A percentile compares a stretch with the other conserved stretches of the same genome.
Evolutionary conservation across 2,113 vertebrate genomes (phyloP).

Genomic region (Noctilio leporinus): DNA sequence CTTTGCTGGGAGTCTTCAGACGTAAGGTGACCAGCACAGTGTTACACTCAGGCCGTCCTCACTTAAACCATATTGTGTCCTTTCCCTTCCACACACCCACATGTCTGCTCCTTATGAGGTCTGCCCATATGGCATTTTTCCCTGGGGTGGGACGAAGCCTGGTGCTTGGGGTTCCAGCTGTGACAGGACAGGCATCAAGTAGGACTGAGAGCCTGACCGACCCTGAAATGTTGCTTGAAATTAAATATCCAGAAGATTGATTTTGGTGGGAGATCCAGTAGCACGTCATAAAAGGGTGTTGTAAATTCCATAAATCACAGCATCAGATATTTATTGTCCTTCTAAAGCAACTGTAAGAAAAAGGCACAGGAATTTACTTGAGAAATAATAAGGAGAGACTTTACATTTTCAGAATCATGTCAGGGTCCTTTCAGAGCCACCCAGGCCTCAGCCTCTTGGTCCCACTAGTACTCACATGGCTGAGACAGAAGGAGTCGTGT

Average conservation of each 20-base stretch:
- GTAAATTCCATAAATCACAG: constrained; percentile 63
- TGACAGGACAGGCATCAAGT: not conserved
- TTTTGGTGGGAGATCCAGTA: constrained; percentile 65
- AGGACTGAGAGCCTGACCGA: constrained; percentile 27
- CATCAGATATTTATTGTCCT: constrained; percentile 65
- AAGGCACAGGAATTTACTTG: constrained; percentile 61
- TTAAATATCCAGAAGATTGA: constrained; percentile 68
- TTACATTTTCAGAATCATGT: constrained; percentile 56
- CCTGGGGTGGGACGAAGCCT: not conserved
- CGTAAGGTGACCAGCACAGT: not conserved
- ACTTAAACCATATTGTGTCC: not conserved
- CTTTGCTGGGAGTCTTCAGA: not conserved
- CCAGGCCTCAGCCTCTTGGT: not conserved
- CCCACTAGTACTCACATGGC: not conserved
- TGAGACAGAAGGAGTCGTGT: accelerated
- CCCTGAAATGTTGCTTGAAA: constrained; percentile 63
- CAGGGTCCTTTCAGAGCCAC: constrained; percentile 10
- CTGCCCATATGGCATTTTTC: not conserved
- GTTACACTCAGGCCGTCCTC: constrained; percentile 42
- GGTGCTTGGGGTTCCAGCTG: not conserved
- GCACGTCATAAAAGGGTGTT: constrained; percentile 71
- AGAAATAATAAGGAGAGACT: constrained; percentile 58
- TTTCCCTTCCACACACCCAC: not conserved
- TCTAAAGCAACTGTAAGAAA: constrained; percentile 65
- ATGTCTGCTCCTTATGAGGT: constrained; percentile 32